Evolutionary conservation across 1,140 invertebrate species (phyloP).

Genomic region (Drosophila setifemur): DNA sequence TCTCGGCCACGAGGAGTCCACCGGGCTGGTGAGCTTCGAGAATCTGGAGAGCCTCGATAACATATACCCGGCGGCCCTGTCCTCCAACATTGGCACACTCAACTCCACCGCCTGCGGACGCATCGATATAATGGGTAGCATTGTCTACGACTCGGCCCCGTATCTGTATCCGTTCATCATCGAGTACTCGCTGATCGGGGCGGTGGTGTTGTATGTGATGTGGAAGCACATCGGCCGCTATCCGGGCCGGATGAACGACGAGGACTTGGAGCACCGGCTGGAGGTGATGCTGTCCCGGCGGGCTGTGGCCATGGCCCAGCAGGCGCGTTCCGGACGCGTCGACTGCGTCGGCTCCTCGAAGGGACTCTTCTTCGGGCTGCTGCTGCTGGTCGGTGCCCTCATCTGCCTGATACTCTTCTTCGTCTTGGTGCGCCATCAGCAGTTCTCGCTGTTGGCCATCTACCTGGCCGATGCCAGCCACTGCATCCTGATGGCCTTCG

Average conservation of each 20-base stretch:
- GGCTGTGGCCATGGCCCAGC: conserved; percentile 91
- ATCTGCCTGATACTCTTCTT: conserved; percentile 97
- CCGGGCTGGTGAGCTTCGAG: conserved; percentile 77
- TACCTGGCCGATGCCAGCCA: conserved; percentile 95
- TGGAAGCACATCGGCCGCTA: conserved; percentile 97
- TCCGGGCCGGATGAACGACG: conserved; percentile 90
- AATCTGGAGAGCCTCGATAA: conserved; percentile 85
- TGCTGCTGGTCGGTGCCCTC: conserved; percentile 94
- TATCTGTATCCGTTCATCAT: conserved; percentile 98
- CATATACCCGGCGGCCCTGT: conserved; percentile 85
- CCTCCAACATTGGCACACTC: conserved; percentile 84
- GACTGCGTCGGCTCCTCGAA: conserved; percentile 96
- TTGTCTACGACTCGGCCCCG: conserved; percentile 94
- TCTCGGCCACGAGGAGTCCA: conserved; percentile 83
- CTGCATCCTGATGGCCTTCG: conserved; percentile 92
- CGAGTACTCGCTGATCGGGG: conserved; percentile 97
- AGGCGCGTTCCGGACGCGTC: conserved; percentile 90
- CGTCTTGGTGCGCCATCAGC: conserved; percentile 92
- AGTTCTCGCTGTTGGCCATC: conserved; percentile 91
- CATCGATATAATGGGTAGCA: conserved; percentile 95
- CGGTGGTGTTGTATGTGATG: conserved; percentile 98
- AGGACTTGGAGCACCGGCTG: conserved; percentile 92
- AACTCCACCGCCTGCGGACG: conserved; percentile 87
- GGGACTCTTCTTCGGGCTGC: conserved; percentile 95
- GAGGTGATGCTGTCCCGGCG: conserved; percentile 92